Conservation (phyloP, 2,113 vertebrate genomes). For the Muntiacus muntjak region DNA sequence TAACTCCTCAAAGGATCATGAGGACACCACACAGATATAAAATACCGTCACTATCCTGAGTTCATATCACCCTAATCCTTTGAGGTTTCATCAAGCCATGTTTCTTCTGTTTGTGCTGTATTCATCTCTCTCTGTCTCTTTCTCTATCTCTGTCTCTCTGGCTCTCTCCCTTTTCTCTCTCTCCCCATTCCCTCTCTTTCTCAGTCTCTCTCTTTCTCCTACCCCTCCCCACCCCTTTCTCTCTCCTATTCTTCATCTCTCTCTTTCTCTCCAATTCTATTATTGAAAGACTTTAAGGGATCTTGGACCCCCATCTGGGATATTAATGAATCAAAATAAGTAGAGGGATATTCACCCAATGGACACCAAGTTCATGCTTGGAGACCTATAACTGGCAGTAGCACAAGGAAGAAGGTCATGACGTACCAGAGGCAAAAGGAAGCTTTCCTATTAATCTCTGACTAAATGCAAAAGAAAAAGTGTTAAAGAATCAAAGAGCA, state of each 20-base stretch:
- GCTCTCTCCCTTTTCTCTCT: background rate
- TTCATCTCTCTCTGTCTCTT: background rate
- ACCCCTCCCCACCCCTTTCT: too few species aligned
- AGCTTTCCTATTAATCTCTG: background rate
- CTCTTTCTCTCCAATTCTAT: background rate
- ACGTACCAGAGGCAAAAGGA: background rate
- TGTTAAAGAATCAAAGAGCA: background rate
- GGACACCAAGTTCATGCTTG: background rate
- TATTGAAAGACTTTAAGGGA: background rate
- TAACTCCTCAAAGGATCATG: background rate
- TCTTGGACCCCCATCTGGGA: background rate
- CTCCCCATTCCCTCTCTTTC: background rate
- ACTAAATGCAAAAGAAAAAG: background rate
- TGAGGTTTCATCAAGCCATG: background rate
- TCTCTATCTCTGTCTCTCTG: background rate
- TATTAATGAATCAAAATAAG: background rate
- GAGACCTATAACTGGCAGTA: background rate
- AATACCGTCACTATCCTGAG: background rate
- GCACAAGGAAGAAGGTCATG: background rate
- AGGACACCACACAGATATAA: background rate
- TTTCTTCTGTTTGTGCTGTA: background rate
- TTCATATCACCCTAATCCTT: background rate
- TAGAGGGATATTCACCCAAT: background rate
- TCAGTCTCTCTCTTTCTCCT: background rate
- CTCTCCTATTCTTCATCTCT: background rate